Conservation (phyloP, 1,140 invertebrate species). For the Euura lappo region DNA sequence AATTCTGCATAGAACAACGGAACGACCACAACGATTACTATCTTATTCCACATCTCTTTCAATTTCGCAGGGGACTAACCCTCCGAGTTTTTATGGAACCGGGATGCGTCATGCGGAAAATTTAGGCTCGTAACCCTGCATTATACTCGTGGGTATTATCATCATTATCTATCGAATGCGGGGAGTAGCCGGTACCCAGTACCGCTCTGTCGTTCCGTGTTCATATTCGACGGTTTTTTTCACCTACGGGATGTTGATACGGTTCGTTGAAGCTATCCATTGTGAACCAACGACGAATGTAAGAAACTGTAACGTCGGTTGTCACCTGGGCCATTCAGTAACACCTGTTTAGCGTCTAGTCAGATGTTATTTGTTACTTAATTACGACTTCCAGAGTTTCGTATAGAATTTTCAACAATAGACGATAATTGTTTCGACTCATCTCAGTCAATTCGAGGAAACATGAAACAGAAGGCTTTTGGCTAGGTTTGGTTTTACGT, state of each 20-base stretch:
- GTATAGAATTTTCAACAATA: too few relatives aligned
- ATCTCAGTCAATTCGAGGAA: too few relatives aligned
- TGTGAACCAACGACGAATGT: not conserved
- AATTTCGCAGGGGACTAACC: not conserved
- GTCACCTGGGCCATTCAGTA: not conserved
- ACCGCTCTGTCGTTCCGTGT: too few relatives aligned
- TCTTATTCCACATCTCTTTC: too few relatives aligned
- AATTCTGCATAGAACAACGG: too few relatives aligned
- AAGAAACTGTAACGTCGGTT: not conserved
- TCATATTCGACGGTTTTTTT: too few relatives aligned
- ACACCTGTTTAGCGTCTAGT: not conserved
- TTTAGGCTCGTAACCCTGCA: not conserved
- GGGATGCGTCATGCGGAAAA: slow-evolving; percentile 2
- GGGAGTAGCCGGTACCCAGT: not conserved
- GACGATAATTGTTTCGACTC: too few relatives aligned
- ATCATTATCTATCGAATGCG: not conserved
- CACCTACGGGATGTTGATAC: not conserved
- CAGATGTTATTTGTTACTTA: too few relatives aligned
- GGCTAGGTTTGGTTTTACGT: too few relatives aligned
- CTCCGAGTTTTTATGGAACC: not conserved
- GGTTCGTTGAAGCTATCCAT: not conserved
- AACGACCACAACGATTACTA: too few relatives aligned
- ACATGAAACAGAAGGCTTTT: too few relatives aligned
- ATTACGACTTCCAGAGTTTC: too few relatives aligned
- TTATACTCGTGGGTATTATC: not conserved